Evolutionary conservation across 1,140 invertebrate species (phyloP).

Genomic region (Homarus americanus): DNA sequence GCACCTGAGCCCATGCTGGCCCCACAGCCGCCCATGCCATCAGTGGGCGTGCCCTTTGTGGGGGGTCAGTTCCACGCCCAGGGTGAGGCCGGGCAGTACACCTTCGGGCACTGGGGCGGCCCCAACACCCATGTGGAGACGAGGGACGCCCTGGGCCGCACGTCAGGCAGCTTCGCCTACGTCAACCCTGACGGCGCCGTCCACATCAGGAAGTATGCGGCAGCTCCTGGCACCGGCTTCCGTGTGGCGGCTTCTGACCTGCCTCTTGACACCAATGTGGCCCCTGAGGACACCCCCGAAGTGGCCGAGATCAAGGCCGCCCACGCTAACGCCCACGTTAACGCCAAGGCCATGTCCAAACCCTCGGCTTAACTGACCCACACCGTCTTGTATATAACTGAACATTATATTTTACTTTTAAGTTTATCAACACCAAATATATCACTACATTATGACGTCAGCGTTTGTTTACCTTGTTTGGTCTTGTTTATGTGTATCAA

Average conservation of each 20-base stretch:
- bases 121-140: conserved; percentile 69
- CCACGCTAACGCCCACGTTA: conserved; percentile 68
- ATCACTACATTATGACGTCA: neutral
- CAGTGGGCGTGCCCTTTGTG: conserved; percentile 26
- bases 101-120: conserved; percentile 73
- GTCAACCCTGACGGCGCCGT: conserved; percentile 68
- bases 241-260: conserved; percentile 75
- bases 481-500: too few species aligned
- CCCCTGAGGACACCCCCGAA: conserved; percentile 54
- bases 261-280: too few species aligned
- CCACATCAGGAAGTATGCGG: conserved; percentile 71
- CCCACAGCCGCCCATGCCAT: conserved; percentile 32
- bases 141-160: conserved; percentile 58
- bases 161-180: conserved; percentile 79
- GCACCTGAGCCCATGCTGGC: conserved; percentile 21
- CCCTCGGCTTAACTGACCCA: too few species aligned
- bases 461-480: neutral
- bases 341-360: neutral
- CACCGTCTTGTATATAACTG: conserved; percentile 20
- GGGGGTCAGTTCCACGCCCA: conserved; percentile 75
- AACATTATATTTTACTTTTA: too few species aligned
- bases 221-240: conserved; percentile 76
- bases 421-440: neutral
- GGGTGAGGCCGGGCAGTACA: conserved; percentile 75
- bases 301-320: conserved; percentile 65